A percentile compares a stretch with the other conserved stretches of the same genome.
Evolutionary conservation across 2,113 vertebrate genomes (phyloP).

Genomic region (Tetraodon nigroviridis): DNA sequence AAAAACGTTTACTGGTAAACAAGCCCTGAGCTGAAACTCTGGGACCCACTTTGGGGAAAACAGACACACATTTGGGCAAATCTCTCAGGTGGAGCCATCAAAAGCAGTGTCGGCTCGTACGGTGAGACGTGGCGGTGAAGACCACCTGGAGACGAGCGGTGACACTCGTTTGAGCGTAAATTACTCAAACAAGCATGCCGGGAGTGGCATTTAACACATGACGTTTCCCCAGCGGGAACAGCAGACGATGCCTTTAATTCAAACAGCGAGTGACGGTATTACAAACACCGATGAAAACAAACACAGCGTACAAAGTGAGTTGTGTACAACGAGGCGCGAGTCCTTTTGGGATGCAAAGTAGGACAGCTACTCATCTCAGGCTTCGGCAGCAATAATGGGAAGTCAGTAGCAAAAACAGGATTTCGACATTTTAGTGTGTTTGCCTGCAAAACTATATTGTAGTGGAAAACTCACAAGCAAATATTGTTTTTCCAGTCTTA

Average conservation of each 20-base stretch:
- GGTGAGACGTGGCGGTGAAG: constrained; percentile 57
- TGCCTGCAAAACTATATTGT: no score
- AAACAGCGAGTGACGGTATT: constrained; percentile 46
- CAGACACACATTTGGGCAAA: constrained; percentile 68
- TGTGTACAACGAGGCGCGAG: constrained; percentile 16
- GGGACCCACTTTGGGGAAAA: constrained; percentile 54
- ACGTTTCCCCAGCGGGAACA: constrained; percentile 60
- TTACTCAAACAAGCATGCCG: constrained; percentile 69
- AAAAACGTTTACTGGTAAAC: constrained; percentile 72
- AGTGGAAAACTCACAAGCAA: no score
- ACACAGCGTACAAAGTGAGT: constrained; percentile 33
- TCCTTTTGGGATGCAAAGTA: constrained; percentile 53
- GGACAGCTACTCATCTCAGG: constrained; percentile 34
- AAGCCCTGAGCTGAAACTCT: constrained; percentile 63
- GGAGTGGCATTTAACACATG: constrained; percentile 62
- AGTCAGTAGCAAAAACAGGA: background rate
- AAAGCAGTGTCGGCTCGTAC: constrained; percentile 54
- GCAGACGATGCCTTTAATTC: constrained; percentile 52
- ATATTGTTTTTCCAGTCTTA: no score
- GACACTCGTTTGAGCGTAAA: constrained; percentile 68
- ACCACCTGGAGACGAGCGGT: constrained; percentile 71
- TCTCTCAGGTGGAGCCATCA: constrained; percentile 76
- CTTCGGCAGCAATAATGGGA: constrained; percentile 6
- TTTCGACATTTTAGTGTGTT: background rate
- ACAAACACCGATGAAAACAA: constrained; percentile 59